Base-by-base conservation (phyloP, 1,140 invertebrate genomes). In the Sipha flava region DNA sequence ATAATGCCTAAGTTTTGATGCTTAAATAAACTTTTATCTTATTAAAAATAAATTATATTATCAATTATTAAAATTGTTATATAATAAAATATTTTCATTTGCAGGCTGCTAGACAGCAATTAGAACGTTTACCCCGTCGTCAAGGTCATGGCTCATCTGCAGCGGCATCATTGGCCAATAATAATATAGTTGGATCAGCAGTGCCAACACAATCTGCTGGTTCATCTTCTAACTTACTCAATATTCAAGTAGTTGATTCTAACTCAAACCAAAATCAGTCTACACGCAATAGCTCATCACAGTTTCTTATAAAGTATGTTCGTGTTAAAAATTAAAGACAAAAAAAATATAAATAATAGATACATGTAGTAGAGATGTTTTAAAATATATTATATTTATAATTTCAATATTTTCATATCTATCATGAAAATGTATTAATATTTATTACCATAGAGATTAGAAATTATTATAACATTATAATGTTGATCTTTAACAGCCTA, bases 101-200 rank as follows among this genome's bases (percentile, higher is more conserved):
- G 52, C 86, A 92, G 90, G 90, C 91, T 83, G 91, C 91, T 45
- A 89, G 94, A 82, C 94, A 95, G 87, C 92, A 94, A 86, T 86
- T 95, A 83, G 94, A 96, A 86, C 88, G 94, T 81, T 88, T 95
- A 85, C 94, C 95, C 81, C 90, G 94, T 83, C 89, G 94, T 80
- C 91, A 91, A 82, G 89, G 89, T 57, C 88, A 88, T 83, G 85
- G 84, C 18, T 85, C 87, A 80, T 85, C 80, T 64, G 84, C 85
- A 83, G 68, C 80, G 29, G 59, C 80, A 59, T 77, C 73, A 49
- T 77, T 77, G 34, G 73, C 73, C 43, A 77, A 77, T 43, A 77
- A 77, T n/a, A 77, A 77, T 57, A 57, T 77, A 23, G 73, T 77
- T 77, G 73, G 73, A 26, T 59, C 73, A 6, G 73, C 52, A 43